Evolutionary conservation across 2,888 invertebrate species (phyloP).

Genomic region (Bellardia pandia): DNA sequence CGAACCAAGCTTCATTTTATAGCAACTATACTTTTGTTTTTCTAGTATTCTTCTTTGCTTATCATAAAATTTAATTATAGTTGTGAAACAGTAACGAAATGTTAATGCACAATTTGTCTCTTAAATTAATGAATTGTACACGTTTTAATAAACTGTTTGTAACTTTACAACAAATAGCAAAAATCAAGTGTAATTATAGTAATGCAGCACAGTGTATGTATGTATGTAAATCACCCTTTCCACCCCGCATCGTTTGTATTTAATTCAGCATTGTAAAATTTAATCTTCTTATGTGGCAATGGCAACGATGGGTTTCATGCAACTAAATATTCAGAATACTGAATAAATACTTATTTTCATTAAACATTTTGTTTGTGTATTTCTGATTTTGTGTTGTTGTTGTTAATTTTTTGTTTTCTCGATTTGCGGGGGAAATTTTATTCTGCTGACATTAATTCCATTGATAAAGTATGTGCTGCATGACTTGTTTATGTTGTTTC

Average conservation of each 20-base stretch:
- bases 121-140: too few species aligned
- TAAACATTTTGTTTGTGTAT: constrained; percentile 28
- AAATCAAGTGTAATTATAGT: too few species aligned
- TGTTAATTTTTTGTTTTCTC: constrained; percentile 8
- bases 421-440: constrained; percentile 21
- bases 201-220: too few species aligned
- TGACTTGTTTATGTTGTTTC: constrained; percentile 4
- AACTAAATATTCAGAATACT: constrained; percentile 41
- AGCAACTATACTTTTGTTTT: too few species aligned
- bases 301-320: constrained; percentile 30
- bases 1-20: too few species aligned
- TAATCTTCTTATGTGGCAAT: constrained; percentile 58
- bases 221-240: too few species aligned
- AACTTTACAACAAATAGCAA: too few species aligned
- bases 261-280: constrained; percentile 50
- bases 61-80: too few species aligned
- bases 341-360: constrained; percentile 26
- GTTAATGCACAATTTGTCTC: too few species aligned
- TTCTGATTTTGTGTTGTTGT: constrained; percentile 10
- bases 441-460: constrained; percentile 61
- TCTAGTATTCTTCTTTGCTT: too few species aligned
- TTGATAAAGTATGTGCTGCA: constrained; percentile 46
- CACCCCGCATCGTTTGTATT: constrained; percentile 21
- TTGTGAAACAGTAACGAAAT: too few species aligned
- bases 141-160: too few species aligned